These are phyloP conservation scores for Melieria crassipennis DNA, from an alignment of 2,888 invertebrate species.

Conservation along the genomic window DNA sequence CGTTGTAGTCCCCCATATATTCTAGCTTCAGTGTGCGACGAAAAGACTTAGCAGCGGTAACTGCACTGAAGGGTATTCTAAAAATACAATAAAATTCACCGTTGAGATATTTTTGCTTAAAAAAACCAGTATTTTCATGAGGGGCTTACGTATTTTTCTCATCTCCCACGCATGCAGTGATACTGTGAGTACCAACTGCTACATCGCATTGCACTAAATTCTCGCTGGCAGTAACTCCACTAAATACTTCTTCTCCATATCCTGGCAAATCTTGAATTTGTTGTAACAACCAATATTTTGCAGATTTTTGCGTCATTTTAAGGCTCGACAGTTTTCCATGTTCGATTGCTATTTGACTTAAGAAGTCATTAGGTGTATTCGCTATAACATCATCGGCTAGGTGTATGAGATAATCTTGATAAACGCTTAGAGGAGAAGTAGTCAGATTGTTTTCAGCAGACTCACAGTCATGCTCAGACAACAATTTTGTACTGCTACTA, in stretches of 20 bases:
- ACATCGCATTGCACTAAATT: slow-evolving; percentile 67
- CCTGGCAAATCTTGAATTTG: slow-evolving; percentile 82
- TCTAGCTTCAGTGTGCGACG: slow-evolving; percentile 79
- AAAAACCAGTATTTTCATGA: no score
- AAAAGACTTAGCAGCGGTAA: slow-evolving; percentile 81
- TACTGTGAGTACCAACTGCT: slow-evolving; percentile 86
- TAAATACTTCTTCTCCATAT: slow-evolving; percentile 86
- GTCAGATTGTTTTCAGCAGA: slow-evolving; percentile 50
- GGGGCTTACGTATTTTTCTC: slow-evolving; percentile 68
- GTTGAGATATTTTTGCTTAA: not conserved
- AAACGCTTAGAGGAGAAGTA: slow-evolving; percentile 57
- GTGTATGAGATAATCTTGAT: slow-evolving; percentile 61
- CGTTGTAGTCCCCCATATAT: slow-evolving; percentile 76
- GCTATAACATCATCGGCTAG: slow-evolving; percentile 45
- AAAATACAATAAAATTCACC: slow-evolving; percentile 6
- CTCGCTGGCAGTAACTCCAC: slow-evolving; percentile 69
- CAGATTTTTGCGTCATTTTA: slow-evolving; percentile 77
- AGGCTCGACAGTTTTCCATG: slow-evolving; percentile 65
- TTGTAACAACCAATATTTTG: slow-evolving; percentile 85
- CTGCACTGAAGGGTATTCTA: slow-evolving; percentile 82
- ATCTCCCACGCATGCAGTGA: slow-evolving; percentile 77
- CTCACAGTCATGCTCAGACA: slow-evolving; percentile 43
- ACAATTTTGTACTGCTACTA: slow-evolving; percentile 1
- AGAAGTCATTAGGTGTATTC: slow-evolving; percentile 58
- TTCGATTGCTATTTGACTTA: slow-evolving; percentile 61